Base-by-base conservation (phyloP, 2,797 vertebrate species). In the Dendrocincla tyrannina region DNA sequence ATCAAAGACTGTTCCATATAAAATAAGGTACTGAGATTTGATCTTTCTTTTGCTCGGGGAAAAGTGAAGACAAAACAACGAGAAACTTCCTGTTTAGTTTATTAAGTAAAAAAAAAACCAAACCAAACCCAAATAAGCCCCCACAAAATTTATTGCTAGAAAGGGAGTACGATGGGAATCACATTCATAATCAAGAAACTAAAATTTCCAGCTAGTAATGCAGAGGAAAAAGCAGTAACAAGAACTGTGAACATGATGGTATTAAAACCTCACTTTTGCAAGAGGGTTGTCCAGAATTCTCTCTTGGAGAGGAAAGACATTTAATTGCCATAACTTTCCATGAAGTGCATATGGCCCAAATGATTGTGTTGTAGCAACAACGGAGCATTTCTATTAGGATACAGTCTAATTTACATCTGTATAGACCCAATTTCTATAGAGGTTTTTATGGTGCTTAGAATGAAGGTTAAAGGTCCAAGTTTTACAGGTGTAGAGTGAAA, bases 391-490 rank as follows among this genome's bases (percentile, higher is more conserved):
- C 78, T 87, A 30, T 35, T 83, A 80, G 53, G 70, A 94, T 55
- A 77, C 39, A 88, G 52, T 13, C 82, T 86, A 93, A 88, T 91
- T 60, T 60, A 39, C 6, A 56, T 81, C 92, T 82, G 70, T 87
- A 80, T 90, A 77, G 35, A 88, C 85, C 22, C 2, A 3, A 4
- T 93, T 97, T 91, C 77, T 88, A 23, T 37, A 66, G 93, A 41
- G 79, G 59, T 18, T 91, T 91, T 88, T 93, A 73, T 93, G 75
- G 49, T 88, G 68, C 73, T 94, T 95, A 56, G 49, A 77, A 52
- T 17, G 17, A 44, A 20, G 37, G 33, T 17, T 47, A 60, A 67
- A 74, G 7, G 33, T 58, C 52, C 10, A 5, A 39, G 59, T 59
- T 67, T 62, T 83, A 17, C 20, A 68, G 28, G 5, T 55, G 20